Conservation (phyloP, 2,888 invertebrate genomes). For the Platycheirus albimanus region DNA sequence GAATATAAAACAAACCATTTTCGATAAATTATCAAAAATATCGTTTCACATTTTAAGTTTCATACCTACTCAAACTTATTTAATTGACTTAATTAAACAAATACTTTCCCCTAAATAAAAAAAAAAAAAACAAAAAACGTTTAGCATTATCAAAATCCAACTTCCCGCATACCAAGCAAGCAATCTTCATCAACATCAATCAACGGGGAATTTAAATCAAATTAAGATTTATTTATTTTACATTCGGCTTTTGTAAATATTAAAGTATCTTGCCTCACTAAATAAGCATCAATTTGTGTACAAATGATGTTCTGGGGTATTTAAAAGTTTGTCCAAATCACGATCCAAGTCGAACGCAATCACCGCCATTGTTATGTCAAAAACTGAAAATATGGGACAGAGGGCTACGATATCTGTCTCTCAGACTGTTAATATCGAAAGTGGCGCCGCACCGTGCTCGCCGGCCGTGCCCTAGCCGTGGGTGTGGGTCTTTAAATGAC, state of each 20-base stretch:
- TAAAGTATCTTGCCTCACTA: slow-evolving; percentile 4
- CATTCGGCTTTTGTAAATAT: slow-evolving; percentile 26
- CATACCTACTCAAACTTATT: no score
- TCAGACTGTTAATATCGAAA: background rate
- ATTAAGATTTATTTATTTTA: slow-evolving; percentile 60
- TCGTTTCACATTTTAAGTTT: no score
- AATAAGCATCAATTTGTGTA: no score
- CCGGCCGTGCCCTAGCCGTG: slow-evolving; percentile 6
- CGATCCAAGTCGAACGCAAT: slow-evolving; percentile 35
- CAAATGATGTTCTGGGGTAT: no score
- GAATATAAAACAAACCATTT: no score
- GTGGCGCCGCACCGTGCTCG: background rate
- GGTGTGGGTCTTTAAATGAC: slow-evolving; percentile 30
- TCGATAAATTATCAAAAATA: no score
- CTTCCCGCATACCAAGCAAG: slow-evolving; percentile 23
- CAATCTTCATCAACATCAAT: slow-evolving; percentile 20
- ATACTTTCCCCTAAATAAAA: background rate
- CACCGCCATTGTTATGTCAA: slow-evolving; percentile 34
- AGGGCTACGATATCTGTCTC: slow-evolving; percentile 5
- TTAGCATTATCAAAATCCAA: background rate
- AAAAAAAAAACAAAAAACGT: no score
- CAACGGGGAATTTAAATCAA: slow-evolving; percentile 48
- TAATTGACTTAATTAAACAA: slow-evolving; percentile 1
- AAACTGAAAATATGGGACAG: background rate
- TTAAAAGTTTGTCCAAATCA: slow-evolving; percentile 35